phyloP scores from a whole-genome alignment of 2,113 vertebrate genomes.

The Synodontis membranacea region DNA sequence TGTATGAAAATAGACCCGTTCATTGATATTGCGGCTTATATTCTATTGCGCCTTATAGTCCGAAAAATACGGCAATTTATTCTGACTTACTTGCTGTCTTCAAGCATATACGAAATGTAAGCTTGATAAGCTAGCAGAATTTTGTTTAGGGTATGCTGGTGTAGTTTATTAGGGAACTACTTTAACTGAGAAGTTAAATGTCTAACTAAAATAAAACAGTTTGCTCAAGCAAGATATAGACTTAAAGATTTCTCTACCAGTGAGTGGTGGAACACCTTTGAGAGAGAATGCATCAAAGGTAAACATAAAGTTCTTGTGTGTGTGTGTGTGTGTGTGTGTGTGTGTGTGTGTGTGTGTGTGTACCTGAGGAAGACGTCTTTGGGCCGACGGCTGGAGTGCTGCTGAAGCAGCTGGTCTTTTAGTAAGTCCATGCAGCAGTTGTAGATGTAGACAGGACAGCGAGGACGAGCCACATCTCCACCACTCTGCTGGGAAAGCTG shows the following conservation, averaged over 20 bases:
- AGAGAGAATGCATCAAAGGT: not conserved
- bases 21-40: no score
- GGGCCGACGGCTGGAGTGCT: slow-evolving; percentile 73
- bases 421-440: slow-evolving; percentile 88
- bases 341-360: not conserved
- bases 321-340: not conserved
- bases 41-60: no score
- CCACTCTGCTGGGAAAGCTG: slow-evolving; percentile 79
- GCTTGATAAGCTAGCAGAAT: no score
- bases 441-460: slow-evolving; percentile 91
- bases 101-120: not conserved
- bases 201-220: not conserved
- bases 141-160: not conserved
- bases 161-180: not conserved
- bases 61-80: no score
- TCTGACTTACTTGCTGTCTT: not conserved
- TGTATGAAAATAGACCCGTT: no score
- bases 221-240: not conserved
- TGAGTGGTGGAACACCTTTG: not conserved
- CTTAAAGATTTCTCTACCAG: not conserved
- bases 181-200: not conserved
- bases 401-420: slow-evolving; percentile 86
- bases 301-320: not conserved
- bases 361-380: slow-evolving; percentile 89
- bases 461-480: slow-evolving; percentile 70